Percentiles rank a stretch among this genome's conserved stretches.
Evolutionary conservation across 2,113 vertebrate species (phyloP).

Genomic region (Hystrix brachyura): DNA sequence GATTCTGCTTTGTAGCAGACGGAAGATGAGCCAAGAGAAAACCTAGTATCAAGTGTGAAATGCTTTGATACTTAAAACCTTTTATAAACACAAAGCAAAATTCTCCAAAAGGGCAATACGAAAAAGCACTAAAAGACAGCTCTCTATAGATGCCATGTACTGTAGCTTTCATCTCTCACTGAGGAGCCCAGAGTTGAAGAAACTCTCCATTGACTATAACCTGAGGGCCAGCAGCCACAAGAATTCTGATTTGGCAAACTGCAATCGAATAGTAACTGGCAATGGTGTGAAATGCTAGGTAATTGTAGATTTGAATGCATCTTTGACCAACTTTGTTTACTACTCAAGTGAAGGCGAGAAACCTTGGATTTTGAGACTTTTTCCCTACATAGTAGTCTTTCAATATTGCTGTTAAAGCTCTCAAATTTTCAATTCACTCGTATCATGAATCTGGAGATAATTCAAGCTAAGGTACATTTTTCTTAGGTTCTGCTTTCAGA

Average conservation of each 20-base stretch:
- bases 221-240: background rate
- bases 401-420: background rate
- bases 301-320: background rate
- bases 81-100: slow-evolving; percentile 38
- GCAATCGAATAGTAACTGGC: background rate
- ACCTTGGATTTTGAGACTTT: background rate
- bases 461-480: background rate
- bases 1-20: background rate
- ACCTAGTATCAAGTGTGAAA: slow-evolving; percentile 50
- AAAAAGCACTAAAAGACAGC: background rate
- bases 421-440: background rate
- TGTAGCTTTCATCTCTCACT: background rate
- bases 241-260: slow-evolving; percentile 20
- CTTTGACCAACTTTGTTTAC: background rate
- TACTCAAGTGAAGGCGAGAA: background rate
- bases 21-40: slow-evolving; percentile 54
- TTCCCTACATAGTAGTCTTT: background rate
- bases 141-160: background rate
- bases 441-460: background rate
- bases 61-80: slow-evolving; percentile 30
- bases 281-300: background rate
- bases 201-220: background rate
- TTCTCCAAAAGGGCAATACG: slow-evolving; percentile 15
- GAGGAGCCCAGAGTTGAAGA: slow-evolving; percentile 21
- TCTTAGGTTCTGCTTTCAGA: background rate